These are phyloP conservation scores for Oenanthe oenanthe DNA, from an alignment of 2,113 vertebrate genomes.

Conservation along the genomic window DNA sequence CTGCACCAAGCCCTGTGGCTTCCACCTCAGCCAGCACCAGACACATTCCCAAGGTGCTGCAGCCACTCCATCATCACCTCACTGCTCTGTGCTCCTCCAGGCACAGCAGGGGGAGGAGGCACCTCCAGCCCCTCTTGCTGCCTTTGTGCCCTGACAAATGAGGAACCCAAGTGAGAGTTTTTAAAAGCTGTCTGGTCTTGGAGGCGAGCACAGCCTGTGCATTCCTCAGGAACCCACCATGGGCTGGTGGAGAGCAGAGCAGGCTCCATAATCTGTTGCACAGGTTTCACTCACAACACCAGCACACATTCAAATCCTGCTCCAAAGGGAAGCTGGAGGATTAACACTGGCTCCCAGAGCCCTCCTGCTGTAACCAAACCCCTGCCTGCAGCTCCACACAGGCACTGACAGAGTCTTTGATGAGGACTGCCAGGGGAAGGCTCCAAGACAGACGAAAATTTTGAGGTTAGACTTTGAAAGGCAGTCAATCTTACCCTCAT, in stretches of 20 bases:
- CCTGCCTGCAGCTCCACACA: background rate
- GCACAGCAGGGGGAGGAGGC: background rate
- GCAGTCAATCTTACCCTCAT: conserved; percentile 34
- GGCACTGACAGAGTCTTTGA: background rate
- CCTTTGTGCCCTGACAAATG: background rate
- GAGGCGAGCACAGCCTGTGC: background rate
- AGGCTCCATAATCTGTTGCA: background rate
- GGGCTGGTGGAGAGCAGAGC: background rate
- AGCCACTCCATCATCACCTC: background rate
- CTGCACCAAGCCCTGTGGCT: background rate
- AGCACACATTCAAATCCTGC: background rate
- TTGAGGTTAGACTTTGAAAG: conserved; percentile 55
- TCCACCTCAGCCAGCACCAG: background rate
- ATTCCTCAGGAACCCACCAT: background rate
- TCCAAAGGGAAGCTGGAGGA: conserved; percentile 8
- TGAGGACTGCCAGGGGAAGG: conserved; percentile 26
- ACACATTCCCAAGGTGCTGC: accelerated
- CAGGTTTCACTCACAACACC: background rate
- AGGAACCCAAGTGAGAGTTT: background rate
- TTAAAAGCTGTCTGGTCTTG: background rate
- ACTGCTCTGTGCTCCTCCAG: background rate
- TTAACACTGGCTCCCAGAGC: background rate
- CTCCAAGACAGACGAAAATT: conserved; percentile 8
- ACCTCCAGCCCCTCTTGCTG: background rate
- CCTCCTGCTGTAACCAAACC: background rate